phyloP scores from a whole-genome alignment of 2,888 invertebrate genomes.

The Cosmia trapezina region DNA sequence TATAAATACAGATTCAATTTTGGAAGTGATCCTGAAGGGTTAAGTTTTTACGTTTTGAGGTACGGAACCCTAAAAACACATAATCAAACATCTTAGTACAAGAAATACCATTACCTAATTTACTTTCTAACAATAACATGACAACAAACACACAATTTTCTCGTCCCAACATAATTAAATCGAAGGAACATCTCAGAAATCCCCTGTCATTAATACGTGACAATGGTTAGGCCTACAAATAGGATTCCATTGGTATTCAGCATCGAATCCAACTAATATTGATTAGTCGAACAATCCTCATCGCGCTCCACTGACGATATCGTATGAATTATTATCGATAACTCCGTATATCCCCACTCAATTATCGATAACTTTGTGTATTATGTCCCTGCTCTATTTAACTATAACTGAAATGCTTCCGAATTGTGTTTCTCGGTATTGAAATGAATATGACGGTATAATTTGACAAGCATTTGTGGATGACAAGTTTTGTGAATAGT shows the following conservation, averaged over 20 bases:
- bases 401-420: constrained; percentile 10
- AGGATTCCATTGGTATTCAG: constrained; percentile 67
- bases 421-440: constrained; percentile 29
- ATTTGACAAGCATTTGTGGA: constrained; percentile 26
- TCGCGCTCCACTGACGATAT: constrained; percentile 53
- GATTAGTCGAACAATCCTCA: constrained; percentile 66
- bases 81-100: neutral
- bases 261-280: constrained; percentile 66
- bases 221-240: constrained; percentile 47
- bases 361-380: constrained; percentile 37
- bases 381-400: constrained; percentile 29
- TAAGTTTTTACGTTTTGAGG: too few relatives aligned
- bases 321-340: constrained; percentile 59
- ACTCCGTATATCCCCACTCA: constrained; percentile 20
- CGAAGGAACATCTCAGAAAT: constrained; percentile 10
- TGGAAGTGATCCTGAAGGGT: too few relatives aligned
- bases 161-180: constrained; percentile 16
- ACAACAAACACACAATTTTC: constrained; percentile 3
- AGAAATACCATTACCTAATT: neutral
- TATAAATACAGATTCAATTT: too few relatives aligned
- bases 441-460: constrained; percentile 28
- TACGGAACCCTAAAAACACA: neutral
- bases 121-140: neutral
- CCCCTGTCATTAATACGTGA: constrained; percentile 11
- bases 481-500: constrained; percentile 21